phyloP scores from a whole-genome alignment of 2,797 vertebrate genomes.

The Thalassophryne amazonica region DNA sequence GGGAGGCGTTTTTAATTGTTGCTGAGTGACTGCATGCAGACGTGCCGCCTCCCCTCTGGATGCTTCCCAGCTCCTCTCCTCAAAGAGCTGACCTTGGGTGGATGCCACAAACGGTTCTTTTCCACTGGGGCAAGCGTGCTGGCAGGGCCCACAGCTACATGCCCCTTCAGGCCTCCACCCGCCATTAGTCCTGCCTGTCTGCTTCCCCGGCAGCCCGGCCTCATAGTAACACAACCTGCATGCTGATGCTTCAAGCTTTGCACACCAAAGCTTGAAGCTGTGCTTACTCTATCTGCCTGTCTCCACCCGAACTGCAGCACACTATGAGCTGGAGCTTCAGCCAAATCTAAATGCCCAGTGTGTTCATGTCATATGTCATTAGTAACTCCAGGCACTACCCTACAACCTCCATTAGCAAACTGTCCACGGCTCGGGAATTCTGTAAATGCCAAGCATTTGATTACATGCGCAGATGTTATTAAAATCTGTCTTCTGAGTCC shows the following conservation, averaged over 20 bases:
- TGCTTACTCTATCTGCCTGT: conserved; percentile 42
- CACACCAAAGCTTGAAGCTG: conserved; percentile 17
- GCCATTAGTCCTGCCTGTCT: conserved; percentile 22
- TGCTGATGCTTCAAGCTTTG: too few relatives aligned
- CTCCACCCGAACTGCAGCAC: conserved; percentile 29
- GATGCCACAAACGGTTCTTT: conserved; percentile 77
- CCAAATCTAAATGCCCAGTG: not conserved
- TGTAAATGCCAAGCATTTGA: conserved; percentile 51
- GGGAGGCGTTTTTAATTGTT: conserved; percentile 64
- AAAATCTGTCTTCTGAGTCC: conserved; percentile 50
- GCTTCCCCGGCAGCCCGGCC: conserved; percentile 29
- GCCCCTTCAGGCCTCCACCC: conserved; percentile 27
- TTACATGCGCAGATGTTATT: conserved; percentile 70
- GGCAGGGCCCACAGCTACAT: conserved; percentile 63
- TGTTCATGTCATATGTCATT: conserved; percentile 35
- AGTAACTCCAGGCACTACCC: conserved; percentile 46
- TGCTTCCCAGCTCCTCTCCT: conserved; percentile 69
- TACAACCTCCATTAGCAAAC: conserved; percentile 19
- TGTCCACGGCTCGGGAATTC: conserved; percentile 45
- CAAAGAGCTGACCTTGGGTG: conserved; percentile 76
- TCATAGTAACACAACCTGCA: conserved; percentile 45
- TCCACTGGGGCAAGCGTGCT: conserved; percentile 67
- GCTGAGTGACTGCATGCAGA: conserved; percentile 71
- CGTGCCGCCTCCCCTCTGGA: conserved; percentile 70
- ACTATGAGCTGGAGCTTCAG: conserved; percentile 11